Base-by-base conservation (phyloP, 1,140 invertebrate genomes). In the Hydropsyche tenuis region DNA sequence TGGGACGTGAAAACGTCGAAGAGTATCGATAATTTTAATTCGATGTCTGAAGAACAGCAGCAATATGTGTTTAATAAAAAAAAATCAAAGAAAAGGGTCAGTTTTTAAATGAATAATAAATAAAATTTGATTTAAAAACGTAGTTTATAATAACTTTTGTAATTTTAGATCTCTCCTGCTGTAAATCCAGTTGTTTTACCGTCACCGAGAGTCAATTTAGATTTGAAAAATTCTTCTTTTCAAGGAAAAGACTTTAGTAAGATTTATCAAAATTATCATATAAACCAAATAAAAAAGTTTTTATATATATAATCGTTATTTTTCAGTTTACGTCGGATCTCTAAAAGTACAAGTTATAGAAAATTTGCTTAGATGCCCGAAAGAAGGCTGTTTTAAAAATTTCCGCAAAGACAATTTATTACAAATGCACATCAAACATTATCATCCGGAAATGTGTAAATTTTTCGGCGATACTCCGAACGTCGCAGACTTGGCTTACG, bases 351-450 rank as follows among this genome's bases (percentile, higher is more conserved):
- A 90, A 82, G 88, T 90, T 71, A 88, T 91, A 63, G 89, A 93
- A 43, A 91, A 90, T 78, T 84, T 89, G 9, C 90, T 91, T 51
- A 89, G 91, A 23, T 98, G 95, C 82, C 92, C 92, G 0, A 91
- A 93, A 68, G 89, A 92, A 69, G 91, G 89, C 4, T 97, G 95
- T 80, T 89, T 87, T 12, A 97, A 97, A 83, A 92, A 90, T 73
- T 97, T 96, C 81, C 86, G 96, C 18, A 96, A 96, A 80, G 94
- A 96, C 79, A 94, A 93, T 78, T 87, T 96, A 25, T 83, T 96
- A 1, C 90, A 92, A 81, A 95, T 96, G 90, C 94, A 96, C 78
- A 91, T 96, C n/a, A 95, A 95, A 78, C 94, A 96, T 82, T 96
- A 95, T 80, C 94, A 96, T 84, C 88, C 90, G 0, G 93, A 95